Conservation (phyloP, 2,888 invertebrate genomes). For the Acheta domesticus region DNA sequence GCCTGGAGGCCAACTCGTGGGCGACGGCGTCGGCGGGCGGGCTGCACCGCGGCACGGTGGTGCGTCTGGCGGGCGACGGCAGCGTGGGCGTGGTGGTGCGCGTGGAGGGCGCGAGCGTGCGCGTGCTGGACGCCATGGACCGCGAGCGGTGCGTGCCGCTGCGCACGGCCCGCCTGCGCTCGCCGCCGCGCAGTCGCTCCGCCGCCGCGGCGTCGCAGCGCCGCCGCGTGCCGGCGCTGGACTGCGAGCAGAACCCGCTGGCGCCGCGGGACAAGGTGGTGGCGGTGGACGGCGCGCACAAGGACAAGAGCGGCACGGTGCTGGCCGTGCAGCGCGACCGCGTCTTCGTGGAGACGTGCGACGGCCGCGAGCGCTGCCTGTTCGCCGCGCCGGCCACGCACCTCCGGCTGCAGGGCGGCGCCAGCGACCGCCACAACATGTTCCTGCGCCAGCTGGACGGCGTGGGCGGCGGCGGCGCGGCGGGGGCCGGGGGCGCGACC, state of each 20-base stretch:
- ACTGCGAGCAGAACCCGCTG: background rate
- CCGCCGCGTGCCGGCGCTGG: background rate
- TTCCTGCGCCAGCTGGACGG: background rate
- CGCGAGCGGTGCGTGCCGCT: background rate
- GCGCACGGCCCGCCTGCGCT: background rate
- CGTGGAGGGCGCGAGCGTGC: background rate
- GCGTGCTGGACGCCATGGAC: background rate
- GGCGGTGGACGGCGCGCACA: background rate
- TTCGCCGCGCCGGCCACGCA: background rate
- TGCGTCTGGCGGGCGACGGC: background rate
- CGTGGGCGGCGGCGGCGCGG: background rate
- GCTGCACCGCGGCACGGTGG: background rate
- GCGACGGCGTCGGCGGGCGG: background rate
- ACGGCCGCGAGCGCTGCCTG: background rate
- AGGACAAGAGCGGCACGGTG: background rate
- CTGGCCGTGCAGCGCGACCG: background rate
- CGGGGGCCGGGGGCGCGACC: background rate
- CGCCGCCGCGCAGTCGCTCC: background rate
- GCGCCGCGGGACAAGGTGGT: background rate
- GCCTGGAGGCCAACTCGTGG: background rate
- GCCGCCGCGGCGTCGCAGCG: background rate
- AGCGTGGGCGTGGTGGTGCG: background rate
- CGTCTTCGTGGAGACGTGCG: background rate
- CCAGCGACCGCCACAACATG: background rate
- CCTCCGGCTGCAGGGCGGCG: background rate